Evolutionary conservation across 1,140 invertebrate genomes (phyloP).

Genomic region (Ruditapes philippinarum): DNA sequence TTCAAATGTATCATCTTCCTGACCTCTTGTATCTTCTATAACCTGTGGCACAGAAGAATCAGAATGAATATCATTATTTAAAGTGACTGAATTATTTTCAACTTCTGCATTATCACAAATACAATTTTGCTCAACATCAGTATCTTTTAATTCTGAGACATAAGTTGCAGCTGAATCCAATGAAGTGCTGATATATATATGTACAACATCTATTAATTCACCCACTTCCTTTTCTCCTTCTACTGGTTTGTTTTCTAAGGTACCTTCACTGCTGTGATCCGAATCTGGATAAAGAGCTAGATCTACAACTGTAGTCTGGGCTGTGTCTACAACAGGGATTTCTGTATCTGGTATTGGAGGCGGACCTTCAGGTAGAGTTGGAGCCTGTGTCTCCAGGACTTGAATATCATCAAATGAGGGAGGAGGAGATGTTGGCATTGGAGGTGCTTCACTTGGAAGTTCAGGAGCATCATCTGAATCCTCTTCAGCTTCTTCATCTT

Average conservation of each 20-base stretch:
- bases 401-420: neutral
- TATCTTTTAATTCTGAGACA: neutral
- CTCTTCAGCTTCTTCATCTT: neutral
- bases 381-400: neutral
- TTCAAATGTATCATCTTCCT: neutral
- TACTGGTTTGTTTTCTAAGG: neutral
- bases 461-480: neutral
- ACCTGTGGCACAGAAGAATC: conserved; percentile 41
- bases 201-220: conserved; percentile 50
- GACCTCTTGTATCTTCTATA: conserved; percentile 45
- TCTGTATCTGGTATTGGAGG: conserved; percentile 37
- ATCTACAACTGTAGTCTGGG: conserved; percentile 33
- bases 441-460: conserved; percentile 10
- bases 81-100: neutral
- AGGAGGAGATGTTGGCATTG: neutral
- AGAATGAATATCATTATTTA: neutral
- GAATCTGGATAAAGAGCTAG: conserved; percentile 58
- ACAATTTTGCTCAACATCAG: neutral
- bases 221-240: neutral
- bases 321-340: neutral
- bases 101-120: neutral
- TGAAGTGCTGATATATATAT: neutral
- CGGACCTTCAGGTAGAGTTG: conserved; percentile 28
- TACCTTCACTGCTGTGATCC: conserved; percentile 35
- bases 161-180: conserved; percentile 33